phyloP scores from a whole-genome alignment of 1,140 invertebrate genomes.

The Caerostris extrusa region DNA sequence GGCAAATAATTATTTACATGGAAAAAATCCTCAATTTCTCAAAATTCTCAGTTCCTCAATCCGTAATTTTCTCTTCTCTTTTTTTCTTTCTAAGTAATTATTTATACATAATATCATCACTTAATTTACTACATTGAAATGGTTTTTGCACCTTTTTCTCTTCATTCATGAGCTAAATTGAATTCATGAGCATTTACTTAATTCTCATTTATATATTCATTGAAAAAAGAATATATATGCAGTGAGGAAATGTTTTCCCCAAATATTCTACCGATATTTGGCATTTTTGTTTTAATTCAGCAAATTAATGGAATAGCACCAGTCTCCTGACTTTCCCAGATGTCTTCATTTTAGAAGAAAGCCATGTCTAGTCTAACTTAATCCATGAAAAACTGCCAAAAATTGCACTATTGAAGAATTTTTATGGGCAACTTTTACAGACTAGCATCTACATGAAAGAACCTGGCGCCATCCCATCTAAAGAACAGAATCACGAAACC shows the following conservation, averaged over 20 bases:
- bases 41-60: too few relatives aligned
- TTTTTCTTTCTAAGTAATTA: too few relatives aligned
- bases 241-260: background rate
- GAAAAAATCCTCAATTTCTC: too few relatives aligned
- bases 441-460: background rate
- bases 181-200: too few relatives aligned
- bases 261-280: background rate
- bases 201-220: background rate
- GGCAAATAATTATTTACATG: too few relatives aligned
- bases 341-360: background rate
- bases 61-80: too few relatives aligned
- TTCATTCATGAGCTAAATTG: background rate
- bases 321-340: background rate
- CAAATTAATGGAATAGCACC: background rate
- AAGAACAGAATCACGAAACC: constrained; percentile 66
- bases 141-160: background rate
- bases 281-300: background rate
- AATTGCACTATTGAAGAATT: background rate
- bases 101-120: background rate
- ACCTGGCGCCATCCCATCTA: constrained; percentile 21
- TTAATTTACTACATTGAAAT: background rate
- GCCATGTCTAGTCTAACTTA: background rate
- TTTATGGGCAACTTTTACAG: background rate
- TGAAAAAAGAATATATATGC: background rate
- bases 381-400: constrained; percentile 2